Base-by-base conservation (phyloP, 2,797 vertebrate genomes). In the Toxotes lorentzi region DNA sequence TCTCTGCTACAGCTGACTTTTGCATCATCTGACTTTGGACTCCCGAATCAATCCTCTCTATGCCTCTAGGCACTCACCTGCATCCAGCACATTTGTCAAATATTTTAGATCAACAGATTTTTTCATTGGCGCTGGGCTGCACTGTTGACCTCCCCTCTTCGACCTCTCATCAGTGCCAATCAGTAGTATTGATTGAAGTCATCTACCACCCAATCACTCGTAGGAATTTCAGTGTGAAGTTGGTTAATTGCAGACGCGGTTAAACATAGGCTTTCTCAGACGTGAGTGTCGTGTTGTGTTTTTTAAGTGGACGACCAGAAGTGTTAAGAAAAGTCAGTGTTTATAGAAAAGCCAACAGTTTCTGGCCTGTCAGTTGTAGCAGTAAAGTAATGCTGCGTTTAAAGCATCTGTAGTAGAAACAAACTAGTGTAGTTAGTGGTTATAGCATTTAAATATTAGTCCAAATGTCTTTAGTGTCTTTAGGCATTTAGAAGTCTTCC, bases 111-210 rank as follows among this genome's bases (percentile, higher is more conserved):
- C 14, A 12, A 13, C n/a, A 11, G 2, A 14, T 16, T 54, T 50
- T 53, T 59, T 27, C 16, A 51, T 41, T 51, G 53, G 13, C 81
- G 61, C 43, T 7, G 14, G 21, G 47, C 48, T 66, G 41, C 61
- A 73, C 58, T 74, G 56, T 51, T 70, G 30, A 47, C 62, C 75
- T 43, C 10, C n/a, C 32, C 23, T 9, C 8, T 6, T 24, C 32
- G 5, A 79, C 76, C 74, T 73, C 61, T 86, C 51, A 79, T 74
- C 59, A 70, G 69, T 61, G 41, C 81, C 54, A 59, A 82, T 89
- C 85, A 70, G 41, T 38, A 21, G n/a, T 88, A 83, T 89, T 73
- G 86, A 90, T 81, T 79, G 56, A 64, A 76, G 78, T 62, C 47
- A 73, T 73, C 70, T 73, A 60, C 34, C 75, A 47, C 65, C 78